Conservation (phyloP, 2,888 invertebrate genomes). For the Diabrotica balteata region DNA sequence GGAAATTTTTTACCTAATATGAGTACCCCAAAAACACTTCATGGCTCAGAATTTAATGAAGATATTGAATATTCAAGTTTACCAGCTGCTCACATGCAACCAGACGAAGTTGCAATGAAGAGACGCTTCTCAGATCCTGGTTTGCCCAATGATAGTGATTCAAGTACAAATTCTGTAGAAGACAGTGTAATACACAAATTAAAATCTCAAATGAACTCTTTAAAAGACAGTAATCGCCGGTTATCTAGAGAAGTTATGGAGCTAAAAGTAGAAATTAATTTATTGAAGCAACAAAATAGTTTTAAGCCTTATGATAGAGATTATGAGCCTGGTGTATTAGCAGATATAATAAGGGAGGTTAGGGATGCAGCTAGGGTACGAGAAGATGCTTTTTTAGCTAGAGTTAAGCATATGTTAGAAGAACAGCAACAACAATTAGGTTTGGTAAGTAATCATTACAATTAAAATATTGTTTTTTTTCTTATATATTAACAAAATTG, state of each 20-base stretch:
- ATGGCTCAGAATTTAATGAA: constrained; percentile 31
- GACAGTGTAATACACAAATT: constrained; percentile 69
- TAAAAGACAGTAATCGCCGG: constrained; percentile 77
- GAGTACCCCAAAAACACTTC: constrained; percentile 43
- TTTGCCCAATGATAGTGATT: constrained; percentile 61
- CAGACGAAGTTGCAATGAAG: constrained; percentile 60
- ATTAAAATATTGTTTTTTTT: constrained; percentile 43
- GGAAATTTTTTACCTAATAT: constrained; percentile 46
- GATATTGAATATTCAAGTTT: constrained; percentile 69
- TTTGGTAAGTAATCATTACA: constrained; percentile 52
- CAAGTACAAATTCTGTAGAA: constrained; percentile 65
- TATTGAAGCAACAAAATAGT: constrained; percentile 55
- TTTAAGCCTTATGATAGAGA: constrained; percentile 55
- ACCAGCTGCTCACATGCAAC: constrained; percentile 73
- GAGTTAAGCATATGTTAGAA: constrained; percentile 67
- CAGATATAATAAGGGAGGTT: constrained; percentile 76
- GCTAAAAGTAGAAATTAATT: constrained; percentile 69
- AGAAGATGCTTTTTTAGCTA: constrained; percentile 73
- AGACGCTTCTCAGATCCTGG: constrained; percentile 76
- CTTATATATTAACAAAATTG: too few species aligned
- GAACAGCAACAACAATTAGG: constrained; percentile 64
- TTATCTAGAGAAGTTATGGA: constrained; percentile 78
- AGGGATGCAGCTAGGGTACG: constrained; percentile 75
- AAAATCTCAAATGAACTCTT: constrained; percentile 74
- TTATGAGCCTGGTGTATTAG: constrained; percentile 77